These are phyloP conservation scores for Alces alces DNA, from an alignment of 2,113 vertebrate species.

Conservation along the genomic window DNA sequence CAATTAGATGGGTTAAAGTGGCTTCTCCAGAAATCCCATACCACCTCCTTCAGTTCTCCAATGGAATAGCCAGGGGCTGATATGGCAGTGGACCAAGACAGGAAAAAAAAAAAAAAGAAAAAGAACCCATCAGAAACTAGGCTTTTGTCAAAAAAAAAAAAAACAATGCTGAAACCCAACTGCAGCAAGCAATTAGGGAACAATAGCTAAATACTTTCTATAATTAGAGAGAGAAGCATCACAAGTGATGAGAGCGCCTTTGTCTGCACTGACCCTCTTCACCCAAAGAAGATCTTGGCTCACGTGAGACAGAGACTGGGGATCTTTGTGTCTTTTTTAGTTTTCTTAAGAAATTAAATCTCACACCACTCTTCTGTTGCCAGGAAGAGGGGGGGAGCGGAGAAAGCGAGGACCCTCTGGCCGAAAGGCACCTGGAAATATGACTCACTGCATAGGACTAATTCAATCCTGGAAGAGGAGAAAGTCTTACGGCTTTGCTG, in stretches of 20 bases:
- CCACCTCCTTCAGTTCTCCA: conserved; percentile 51
- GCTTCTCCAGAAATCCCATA: conserved; percentile 19
- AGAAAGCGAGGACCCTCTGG: conserved; percentile 18
- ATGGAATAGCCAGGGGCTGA: conserved; percentile 47
- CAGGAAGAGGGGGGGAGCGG: conserved; percentile 54
- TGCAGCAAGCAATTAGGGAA: conserved; percentile 79
- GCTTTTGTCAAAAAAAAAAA: conserved; percentile 63
- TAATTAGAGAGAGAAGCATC: conserved; percentile 80
- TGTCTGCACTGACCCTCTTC: conserved; percentile 69
- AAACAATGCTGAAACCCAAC: conserved; percentile 69
- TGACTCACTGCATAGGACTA: conserved; percentile 20
- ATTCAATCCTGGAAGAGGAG: not conserved
- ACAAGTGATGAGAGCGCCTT: conserved; percentile 74
- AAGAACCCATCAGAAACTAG: conserved; percentile 50
- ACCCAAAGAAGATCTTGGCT: conserved; percentile 62
- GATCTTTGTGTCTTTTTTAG: conserved; percentile 65
- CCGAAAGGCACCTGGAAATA: conserved; percentile 55
- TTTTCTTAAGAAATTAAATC: conserved; percentile 75
- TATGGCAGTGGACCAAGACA: not conserved
- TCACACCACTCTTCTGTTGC: conserved; percentile 70
- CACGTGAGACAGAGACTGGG: conserved; percentile 62
- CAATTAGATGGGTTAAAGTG: not conserved
- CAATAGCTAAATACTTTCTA: conserved; percentile 78
- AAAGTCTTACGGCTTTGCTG: not conserved
- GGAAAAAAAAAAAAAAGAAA: not conserved